phyloP scores from a whole-genome alignment of 2,797 vertebrate species.

The Diceros bicornis region DNA sequence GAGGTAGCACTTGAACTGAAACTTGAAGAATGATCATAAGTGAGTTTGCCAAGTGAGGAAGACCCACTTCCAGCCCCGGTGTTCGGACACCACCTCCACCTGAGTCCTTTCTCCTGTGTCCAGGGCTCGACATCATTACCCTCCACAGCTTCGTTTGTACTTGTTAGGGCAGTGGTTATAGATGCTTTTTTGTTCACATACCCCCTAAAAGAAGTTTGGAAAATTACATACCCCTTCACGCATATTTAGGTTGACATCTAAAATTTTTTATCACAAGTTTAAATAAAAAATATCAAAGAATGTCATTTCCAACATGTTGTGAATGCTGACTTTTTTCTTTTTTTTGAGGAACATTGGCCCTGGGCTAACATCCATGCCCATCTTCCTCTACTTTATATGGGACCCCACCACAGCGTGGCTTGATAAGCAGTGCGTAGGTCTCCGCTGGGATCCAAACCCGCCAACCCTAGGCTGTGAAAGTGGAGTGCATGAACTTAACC shows the following conservation, averaged over 20 bases:
- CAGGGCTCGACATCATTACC: background rate
- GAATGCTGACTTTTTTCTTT: constrained; percentile 13
- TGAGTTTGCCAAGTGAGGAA: background rate
- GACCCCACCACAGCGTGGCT: no score
- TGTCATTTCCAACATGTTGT: background rate
- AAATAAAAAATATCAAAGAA: background rate
- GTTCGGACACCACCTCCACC: background rate
- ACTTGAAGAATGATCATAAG: background rate
- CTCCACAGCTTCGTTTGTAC: background rate
- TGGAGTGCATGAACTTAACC: no score
- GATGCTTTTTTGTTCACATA: background rate
- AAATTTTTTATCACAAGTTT: background rate
- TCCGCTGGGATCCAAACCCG: no score
- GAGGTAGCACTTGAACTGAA: background rate
- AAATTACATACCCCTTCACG: background rate
- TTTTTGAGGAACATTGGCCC: no score
- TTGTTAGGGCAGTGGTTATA: background rate
- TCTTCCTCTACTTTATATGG: no score
- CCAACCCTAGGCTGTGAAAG: no score
- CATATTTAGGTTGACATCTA: constrained; percentile 18
- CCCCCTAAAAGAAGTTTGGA: background rate
- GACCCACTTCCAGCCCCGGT: background rate
- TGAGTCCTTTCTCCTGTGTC: background rate
- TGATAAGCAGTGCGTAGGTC: no score
- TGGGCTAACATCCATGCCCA: no score